These are phyloP conservation scores for Chlorodrepanis virens DNA, from an alignment of 2,113 vertebrate species.

Conservation along the genomic window DNA sequence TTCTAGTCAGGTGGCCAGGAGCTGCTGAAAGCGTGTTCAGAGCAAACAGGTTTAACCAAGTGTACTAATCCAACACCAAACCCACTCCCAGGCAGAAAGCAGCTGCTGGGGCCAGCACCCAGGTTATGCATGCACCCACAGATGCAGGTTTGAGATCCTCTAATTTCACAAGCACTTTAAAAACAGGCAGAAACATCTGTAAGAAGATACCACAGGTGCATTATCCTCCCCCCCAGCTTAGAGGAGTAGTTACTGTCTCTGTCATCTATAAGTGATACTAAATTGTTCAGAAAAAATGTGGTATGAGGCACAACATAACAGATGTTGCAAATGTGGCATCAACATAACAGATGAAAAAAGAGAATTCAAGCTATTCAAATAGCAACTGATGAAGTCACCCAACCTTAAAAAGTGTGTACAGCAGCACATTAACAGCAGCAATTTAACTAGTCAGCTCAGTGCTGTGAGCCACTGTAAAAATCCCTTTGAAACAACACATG, in stretches of 20 bases:
- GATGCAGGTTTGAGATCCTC: not conserved
- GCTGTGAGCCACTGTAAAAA: not conserved
- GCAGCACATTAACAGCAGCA: slow-evolving; percentile 20
- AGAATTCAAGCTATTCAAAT: not conserved
- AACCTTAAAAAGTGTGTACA: slow-evolving; percentile 4
- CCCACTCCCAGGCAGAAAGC: not conserved
- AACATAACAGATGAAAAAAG: not conserved
- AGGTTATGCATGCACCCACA: accelerated
- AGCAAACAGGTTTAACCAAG: not conserved
- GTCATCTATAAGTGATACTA: not conserved
- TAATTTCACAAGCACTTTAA: not conserved
- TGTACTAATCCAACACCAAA: not conserved
- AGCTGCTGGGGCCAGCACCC: not conserved
- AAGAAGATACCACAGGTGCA: not conserved
- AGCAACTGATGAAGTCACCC: slow-evolving; percentile 15
- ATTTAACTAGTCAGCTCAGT: not conserved
- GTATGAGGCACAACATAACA: not conserved
- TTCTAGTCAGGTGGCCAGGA: not conserved
- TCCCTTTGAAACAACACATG: slow-evolving; percentile 28
- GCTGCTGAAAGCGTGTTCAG: not conserved
- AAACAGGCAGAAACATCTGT: not conserved
- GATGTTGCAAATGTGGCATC: not conserved
- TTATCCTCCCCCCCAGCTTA: not conserved
- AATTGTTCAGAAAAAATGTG: not conserved
- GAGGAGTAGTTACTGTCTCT: not conserved